phyloP scores from a whole-genome alignment of 2,888 invertebrate genomes.

The Hydroisotoma schaefferi region DNA sequence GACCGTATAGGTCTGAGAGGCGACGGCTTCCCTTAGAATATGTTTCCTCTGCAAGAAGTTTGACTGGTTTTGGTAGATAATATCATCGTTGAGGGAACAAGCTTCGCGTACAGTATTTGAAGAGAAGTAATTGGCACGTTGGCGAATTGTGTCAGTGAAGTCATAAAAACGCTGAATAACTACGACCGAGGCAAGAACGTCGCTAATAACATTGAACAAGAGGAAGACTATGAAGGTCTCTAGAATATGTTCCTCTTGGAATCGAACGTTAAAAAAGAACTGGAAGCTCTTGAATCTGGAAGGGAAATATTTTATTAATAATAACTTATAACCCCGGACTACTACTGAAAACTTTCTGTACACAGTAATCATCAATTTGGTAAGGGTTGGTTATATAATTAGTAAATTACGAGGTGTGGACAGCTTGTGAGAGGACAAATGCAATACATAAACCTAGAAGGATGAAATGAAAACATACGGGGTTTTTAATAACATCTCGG shows the following conservation, averaged over 20 bases:
- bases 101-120: background rate
- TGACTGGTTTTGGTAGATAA: constrained; percentile 13
- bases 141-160: constrained; percentile 6
- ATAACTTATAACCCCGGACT: too few species aligned
- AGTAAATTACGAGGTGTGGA: constrained; percentile 7
- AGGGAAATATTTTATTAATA: background rate
- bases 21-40: constrained; percentile 10
- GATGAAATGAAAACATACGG: too few species aligned
- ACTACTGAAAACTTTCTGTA: too few species aligned
- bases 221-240: background rate
- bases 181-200: constrained; percentile 6
- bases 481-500: too few species aligned
- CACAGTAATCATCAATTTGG: background rate
- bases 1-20: constrained; percentile 2
- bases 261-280: constrained; percentile 6
- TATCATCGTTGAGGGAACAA: constrained; percentile 7
- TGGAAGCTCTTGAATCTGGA: constrained; percentile 8
- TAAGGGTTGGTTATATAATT: background rate
- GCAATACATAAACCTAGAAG: constrained; percentile 9
- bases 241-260: background rate
- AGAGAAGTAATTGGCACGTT: background rate
- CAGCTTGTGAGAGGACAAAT: constrained; percentile 1
- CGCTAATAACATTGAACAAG: background rate
- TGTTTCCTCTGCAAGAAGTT: constrained; percentile 7
- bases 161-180: constrained; percentile 11